A percentile compares a stretch with the other conserved stretches of the same genome.
These are phyloP conservation scores for Megalonaias nervosa DNA, from an alignment of 1,140 invertebrate genomes.

Conservation along the genomic window DNA sequence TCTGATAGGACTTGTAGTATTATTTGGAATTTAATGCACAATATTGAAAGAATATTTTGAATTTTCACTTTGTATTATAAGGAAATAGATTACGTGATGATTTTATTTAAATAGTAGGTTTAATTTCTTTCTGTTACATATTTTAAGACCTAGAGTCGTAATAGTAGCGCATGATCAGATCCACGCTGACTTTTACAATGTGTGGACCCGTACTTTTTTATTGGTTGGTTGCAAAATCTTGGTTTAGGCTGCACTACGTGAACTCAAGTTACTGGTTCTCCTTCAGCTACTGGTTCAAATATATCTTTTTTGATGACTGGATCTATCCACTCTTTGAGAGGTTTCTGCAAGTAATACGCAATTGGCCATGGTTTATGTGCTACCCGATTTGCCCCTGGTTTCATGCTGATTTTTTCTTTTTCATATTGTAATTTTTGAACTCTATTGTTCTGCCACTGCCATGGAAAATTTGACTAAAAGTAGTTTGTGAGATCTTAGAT, in stretches of 20 bases:
- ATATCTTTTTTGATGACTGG: constrained; percentile 16
- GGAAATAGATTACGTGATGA: too few species aligned
- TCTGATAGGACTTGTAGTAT: too few species aligned
- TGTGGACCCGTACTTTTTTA: constrained; percentile 26
- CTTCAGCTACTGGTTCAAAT: not conserved
- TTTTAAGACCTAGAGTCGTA: too few species aligned
- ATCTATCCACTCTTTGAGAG: constrained; percentile 9
- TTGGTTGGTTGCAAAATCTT: constrained; percentile 9
- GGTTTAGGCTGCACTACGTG: constrained; percentile 20
- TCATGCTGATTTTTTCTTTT: constrained; percentile 17
- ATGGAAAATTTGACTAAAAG: too few species aligned
- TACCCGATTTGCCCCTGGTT: not conserved
- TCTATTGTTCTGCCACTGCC: too few species aligned
- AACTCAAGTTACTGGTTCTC: constrained; percentile 18
- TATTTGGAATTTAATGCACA: too few species aligned
- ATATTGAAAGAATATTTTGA: too few species aligned
- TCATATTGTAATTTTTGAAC: constrained; percentile 1
- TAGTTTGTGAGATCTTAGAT: too few species aligned
- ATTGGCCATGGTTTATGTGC: constrained; percentile 21
- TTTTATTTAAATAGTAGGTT: too few species aligned
- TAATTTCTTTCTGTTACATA: too few species aligned
- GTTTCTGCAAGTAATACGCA: constrained; percentile 14
- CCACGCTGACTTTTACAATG: constrained; percentile 34
- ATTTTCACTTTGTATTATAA: too few species aligned
- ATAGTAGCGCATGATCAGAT: constrained; percentile 14